Base-by-base conservation (phyloP, 2,113 vertebrate species). In the Lates calcarifer region DNA sequence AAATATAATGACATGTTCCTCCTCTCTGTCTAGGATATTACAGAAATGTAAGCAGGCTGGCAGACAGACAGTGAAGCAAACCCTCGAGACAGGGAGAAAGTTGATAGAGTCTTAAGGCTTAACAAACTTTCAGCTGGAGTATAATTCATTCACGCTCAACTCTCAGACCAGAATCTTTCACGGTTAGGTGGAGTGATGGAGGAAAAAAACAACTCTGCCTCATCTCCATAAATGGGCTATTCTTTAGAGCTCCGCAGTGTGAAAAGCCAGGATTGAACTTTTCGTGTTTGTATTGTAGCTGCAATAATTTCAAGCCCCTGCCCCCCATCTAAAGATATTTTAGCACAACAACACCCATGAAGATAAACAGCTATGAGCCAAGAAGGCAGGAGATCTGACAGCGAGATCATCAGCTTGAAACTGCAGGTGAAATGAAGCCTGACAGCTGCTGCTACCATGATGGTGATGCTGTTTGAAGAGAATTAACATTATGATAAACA, bases 151-250 rank as follows among this genome's bases (percentile, higher is more conserved):
- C 67, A 17, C n/a, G 3, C 73, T 74, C 26, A 15, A 62, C 71
- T 77, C 69, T 79, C 74, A 69, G 67, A 82, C 62, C n/a, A 45
- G 67, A 74, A 70, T 77, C 74, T 76, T 90, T 87, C 83, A 87
- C 60, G 72, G 77, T 85, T 39, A 51, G 81, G 39, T 67, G 77
- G 58, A 84, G 71, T 29, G 73, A 64, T 60, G 79, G 74, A 81
- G 33, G 17, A 3, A 24, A 56, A 67, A 49, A 57, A 53, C 26
- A 0, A 31, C 66, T 57, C 24, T 35, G 28, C 57, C 74, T 81
- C 62, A 65, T 84, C 77, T 85, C 63, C 77, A 84, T 69, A 82
- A 82, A 77, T 8, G 18, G 43, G 43, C 57, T 55, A 39, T 89
- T 83, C 77, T 74, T 71, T n/a, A 28, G 31, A 70, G 47, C 55